Base-by-base conservation (phyloP, 1,140 invertebrate genomes). In the Drosophila jambulina region DNA sequence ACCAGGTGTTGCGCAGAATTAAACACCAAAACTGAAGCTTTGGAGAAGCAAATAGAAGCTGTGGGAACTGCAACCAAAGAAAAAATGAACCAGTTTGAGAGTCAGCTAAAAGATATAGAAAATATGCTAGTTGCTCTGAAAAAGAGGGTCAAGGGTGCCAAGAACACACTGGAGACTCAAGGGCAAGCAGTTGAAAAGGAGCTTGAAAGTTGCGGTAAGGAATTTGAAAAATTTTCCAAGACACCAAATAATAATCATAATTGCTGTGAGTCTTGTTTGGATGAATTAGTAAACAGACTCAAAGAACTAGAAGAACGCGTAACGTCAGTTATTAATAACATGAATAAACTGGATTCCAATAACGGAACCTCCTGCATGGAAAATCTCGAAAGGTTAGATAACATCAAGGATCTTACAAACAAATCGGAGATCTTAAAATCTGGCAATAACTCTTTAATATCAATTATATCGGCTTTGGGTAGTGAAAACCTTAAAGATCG, bases 1-100 rank as follows among this genome's bases (percentile, higher is more conserved):
- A 19, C 10, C 0, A 23, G 53, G 17, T 83, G 80, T 21, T 82
- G 76, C 42, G 17, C 7, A 12, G 40, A 61, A 9, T 7, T 69
- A 15, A 38, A 64, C 9, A 0, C 1, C 0, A 51, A 40, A 19
- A 6, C 71, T 9, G 25, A 64, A 2, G 29, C 43, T 1, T 29
- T 75, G 0, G 49, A 76, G 4, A 15, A 27, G 1, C 54, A 64
- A 27, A n/a, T 83, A 2, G 43, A 27, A 0, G 5, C 5, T 7
- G 29, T 10, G 0, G 54, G 45, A 42, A 36, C 9, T 10, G 25
- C 38, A 12, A 13, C 13, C 2, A 2, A 25, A 6, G 10, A 56
- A 0, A n/a, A 53, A 32, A 5, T 27, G 0, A 51, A 27, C 0
- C 13, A 54, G 0, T 15, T 75, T 1, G 32, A 75, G 6, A 49